Evolutionary conservation across 2,797 vertebrate genomes (phyloP).

Genomic region (Alca torda): DNA sequence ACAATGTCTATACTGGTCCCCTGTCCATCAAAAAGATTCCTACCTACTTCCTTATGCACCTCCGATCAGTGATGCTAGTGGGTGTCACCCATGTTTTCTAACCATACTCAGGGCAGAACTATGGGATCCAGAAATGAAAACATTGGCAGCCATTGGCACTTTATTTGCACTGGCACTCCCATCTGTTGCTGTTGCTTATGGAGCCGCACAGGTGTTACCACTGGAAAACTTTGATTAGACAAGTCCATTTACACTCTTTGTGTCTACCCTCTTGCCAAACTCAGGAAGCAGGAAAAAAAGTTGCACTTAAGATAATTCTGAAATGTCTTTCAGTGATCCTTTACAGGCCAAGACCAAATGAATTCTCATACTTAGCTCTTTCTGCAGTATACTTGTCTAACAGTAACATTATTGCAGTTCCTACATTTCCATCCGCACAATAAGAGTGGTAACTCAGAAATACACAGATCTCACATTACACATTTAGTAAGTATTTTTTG

Average conservation of each 20-base stretch:
- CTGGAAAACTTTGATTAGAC: not conserved
- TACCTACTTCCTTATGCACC: not conserved
- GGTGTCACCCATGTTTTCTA: not conserved
- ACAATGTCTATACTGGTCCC: not conserved
- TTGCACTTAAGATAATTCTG: not conserved
- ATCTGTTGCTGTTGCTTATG: not conserved
- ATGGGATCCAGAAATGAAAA: not conserved
- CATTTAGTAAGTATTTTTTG: not conserved
- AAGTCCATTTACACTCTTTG: not conserved
- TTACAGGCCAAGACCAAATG: not conserved
- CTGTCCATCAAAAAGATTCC: not conserved
- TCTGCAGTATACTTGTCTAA: not conserved
- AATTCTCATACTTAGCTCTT: not conserved
- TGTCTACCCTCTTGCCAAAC: not conserved
- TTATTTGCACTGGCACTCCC: not conserved
- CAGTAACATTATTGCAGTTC: not conserved
- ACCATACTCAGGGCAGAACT: not conserved
- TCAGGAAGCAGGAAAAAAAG: not conserved
- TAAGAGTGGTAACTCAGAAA: not conserved
- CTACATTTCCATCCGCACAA: not conserved
- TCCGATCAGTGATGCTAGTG: not conserved
- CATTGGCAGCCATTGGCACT: not conserved
- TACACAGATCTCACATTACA: not conserved
- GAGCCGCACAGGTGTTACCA: not conserved
- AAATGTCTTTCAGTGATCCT: not conserved